Evolutionary conservation across 2,113 vertebrate genomes (phyloP).

Genomic region (Xenopus tropicalis): DNA sequence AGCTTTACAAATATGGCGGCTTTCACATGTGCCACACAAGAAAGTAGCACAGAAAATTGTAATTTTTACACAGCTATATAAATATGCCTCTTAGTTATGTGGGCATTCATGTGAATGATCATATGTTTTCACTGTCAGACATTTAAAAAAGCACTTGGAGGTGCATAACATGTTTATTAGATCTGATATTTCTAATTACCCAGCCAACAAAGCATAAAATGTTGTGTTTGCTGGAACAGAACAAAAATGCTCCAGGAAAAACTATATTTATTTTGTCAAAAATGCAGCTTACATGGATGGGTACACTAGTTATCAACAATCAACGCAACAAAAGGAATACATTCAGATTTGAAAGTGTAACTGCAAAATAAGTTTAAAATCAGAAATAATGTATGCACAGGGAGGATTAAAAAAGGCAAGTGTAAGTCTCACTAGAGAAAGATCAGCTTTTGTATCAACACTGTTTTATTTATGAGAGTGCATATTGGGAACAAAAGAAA

Average conservation of each 20-base stretch:
- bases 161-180: not conserved
- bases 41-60: too few species aligned
- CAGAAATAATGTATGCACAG: too few species aligned
- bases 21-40: too few species aligned
- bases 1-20: too few species aligned
- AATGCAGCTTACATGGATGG: constrained; percentile 20
- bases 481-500: not conserved
- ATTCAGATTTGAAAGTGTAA: too few species aligned
- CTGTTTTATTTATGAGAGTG: not conserved
- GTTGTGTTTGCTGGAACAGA: constrained; percentile 14
- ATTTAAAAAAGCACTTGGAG: not conserved
- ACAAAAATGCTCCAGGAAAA: constrained; percentile 15
- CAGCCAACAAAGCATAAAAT: constrained; percentile 33
- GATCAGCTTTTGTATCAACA: not conserved
- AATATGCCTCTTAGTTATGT: too few species aligned
- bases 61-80: too few species aligned
- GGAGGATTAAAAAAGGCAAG: too few species aligned
- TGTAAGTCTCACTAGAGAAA: not conserved
- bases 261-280: constrained; percentile 6
- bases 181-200: constrained; percentile 15
- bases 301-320: constrained; percentile 13
- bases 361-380: too few species aligned
- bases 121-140: not conserved
- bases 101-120: too few species aligned
- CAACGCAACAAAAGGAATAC: too few species aligned